These are phyloP conservation scores for cat (Felis catus) DNA, from an alignment of 2,113 vertebrate species.

Conservation along the genomic window F.catus_Fca126_mat1.0 CM031419.1:38534001-38534500, in stretches of 20 bases:
- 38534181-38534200: neutral
- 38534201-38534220: neutral
- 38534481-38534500: neutral
- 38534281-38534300: neutral
- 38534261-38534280: neutral
- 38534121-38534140: neutral
- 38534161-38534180: accelerated
- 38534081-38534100: neutral
- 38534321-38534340: neutral
- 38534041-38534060: neutral
- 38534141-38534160: neutral
- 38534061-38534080: neutral
- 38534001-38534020: neutral
- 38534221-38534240: neutral
- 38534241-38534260: neutral
- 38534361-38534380: neutral
- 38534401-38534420: neutral
- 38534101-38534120: neutral
- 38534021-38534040: neutral
- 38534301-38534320: neutral
- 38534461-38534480: neutral
- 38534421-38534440: neutral
- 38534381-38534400: neutral
- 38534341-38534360: neutral
- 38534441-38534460: neutral